Percentiles rank a stretch among this genome's conserved stretches.
phyloP scores from a whole-genome alignment of 2,888 invertebrate species.

The Dynastes maya region DNA sequence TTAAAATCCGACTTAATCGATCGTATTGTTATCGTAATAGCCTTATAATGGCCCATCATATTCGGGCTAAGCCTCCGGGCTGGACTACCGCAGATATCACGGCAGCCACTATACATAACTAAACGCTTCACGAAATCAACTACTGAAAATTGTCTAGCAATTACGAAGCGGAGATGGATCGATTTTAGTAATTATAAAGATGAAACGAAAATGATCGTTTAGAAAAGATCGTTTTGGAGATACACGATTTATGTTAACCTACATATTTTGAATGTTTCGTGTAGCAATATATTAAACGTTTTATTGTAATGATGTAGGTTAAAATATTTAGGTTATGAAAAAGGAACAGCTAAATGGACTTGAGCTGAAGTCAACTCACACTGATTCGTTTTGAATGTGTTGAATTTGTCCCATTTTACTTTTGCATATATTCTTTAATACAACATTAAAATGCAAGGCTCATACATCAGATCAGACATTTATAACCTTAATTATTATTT shows the following conservation, averaged over 20 bases:
- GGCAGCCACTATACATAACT: not conserved
- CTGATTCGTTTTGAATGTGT: too few relatives aligned
- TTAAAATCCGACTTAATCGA: slow-evolving; percentile 41
- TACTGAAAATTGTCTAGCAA: slow-evolving; percentile 38
- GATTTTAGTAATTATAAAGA: slow-evolving; percentile 28
- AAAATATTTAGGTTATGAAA: too few relatives aligned
- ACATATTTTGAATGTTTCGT: not conserved
- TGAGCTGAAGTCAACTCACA: too few relatives aligned
- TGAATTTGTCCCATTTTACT: too few relatives aligned
- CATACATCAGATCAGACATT: too few relatives aligned
- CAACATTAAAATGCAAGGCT: too few relatives aligned
- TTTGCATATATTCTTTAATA: too few relatives aligned
- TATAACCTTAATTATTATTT: too few relatives aligned
- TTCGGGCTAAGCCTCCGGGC: slow-evolving; percentile 20
- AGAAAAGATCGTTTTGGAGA: not conserved
- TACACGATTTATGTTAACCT: slow-evolving; percentile 25
- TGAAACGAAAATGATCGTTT: slow-evolving; percentile 4
- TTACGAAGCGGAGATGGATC: slow-evolving; percentile 27
- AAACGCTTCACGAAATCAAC: slow-evolving; percentile 4
- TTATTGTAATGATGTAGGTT: too few relatives aligned
- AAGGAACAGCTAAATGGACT: too few relatives aligned
- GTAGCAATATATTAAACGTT: too few relatives aligned
- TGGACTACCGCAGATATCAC: slow-evolving; percentile 8
- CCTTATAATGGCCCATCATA: slow-evolving; percentile 37
- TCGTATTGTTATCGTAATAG: slow-evolving; percentile 41